Base-by-base conservation (phyloP, 2,113 vertebrate species). In the Misgurnus anguillicaudatus region DNA sequence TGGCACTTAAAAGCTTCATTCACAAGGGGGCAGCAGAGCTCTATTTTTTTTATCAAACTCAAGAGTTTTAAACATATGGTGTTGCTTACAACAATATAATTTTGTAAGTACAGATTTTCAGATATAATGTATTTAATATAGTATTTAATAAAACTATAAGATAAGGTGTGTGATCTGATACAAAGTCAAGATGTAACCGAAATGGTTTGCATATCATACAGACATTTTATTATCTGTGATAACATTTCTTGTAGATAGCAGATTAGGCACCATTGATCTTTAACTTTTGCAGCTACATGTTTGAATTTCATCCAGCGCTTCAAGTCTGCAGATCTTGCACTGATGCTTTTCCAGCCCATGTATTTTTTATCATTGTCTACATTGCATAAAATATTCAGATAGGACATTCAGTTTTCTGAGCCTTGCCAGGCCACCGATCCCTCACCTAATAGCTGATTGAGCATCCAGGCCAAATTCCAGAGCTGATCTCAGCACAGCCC, bases 281-380 rank as follows among this genome's bases (percentile, higher is more conserved):
- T 57, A 19, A 57, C 17, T 57, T n/a, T 17, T 57, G 17, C 53
- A 57, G 41, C 47, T 51, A 78, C 69, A 55, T 75, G 80, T 74
- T 76, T 75, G 51, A 48, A 51, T 53, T 24, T 41, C 63, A 80
- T 77, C 74, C 61, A 82, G 69, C n/a, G 60, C 17, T 74, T 47
- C 45, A 41, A 42, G 31, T 19, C 69, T 72, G 69, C 19, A 82
- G 31, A 71, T 73, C 74, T 31, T 14, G 42, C 66, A 62, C 68
- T 57, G 47, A 31, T 41, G 61, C 62, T 39, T 60, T 78, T 69
- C 75, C 60, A 57, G 24, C 14, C 24, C 74, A 85, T 85, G 55
- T 85, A 85, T 85, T 78, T 85, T 85, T 85, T 47, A 85, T 85
- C 75, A 80, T 51, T 47, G 77, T 80, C 83, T 82, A 85, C 67